A percentile compares a stretch with the other conserved stretches of the same genome.
Evolutionary conservation across 2,888 invertebrate genomes (phyloP).

Genomic region (Melangyna quadrimaculata): DNA sequence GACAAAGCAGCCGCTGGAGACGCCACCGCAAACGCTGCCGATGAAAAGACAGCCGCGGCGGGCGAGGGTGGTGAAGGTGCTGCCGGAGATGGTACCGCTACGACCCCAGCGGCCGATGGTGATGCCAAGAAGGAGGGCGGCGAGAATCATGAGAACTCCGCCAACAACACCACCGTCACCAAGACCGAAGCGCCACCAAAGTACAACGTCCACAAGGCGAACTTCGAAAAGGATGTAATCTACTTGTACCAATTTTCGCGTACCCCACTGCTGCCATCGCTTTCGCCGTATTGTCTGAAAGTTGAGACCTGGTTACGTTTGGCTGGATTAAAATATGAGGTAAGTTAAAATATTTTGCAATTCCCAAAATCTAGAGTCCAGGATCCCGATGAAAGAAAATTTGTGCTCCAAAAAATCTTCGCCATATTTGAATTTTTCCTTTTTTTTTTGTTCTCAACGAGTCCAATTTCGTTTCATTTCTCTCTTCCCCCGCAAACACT

Average conservation of each 20-base stretch:
- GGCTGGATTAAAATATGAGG: conserved; percentile 96
- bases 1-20: conserved; percentile 74
- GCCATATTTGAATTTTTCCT: conserved; percentile 20
- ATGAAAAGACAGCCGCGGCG: conserved; percentile 70
- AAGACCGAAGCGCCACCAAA: conserved; percentile 88
- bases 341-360: conserved; percentile 79
- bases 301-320: conserved; percentile 97
- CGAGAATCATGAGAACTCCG: conserved; percentile 81
- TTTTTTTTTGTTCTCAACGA: neutral
- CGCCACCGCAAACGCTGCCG: conserved; percentile 70
- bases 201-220: conserved; percentile 91
- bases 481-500: conserved; percentile 27
- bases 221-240: conserved; percentile 95
- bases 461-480: neutral
- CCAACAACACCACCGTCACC: conserved; percentile 80
- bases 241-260: conserved; percentile 97
- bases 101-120: conserved; percentile 78
- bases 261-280: conserved; percentile 93
- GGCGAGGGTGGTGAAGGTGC: conserved; percentile 78
- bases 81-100: conserved; percentile 74
- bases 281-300: conserved; percentile 96
- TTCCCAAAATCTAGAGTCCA: neutral
- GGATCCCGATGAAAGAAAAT: neutral
- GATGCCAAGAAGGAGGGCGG: conserved; percentile 81
- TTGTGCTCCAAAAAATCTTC: neutral